A percentile compares a stretch with the other conserved stretches of the same genome.
Evolutionary conservation across 2,888 invertebrate species (phyloP).

Genomic region (Kryphioiulus occultus): DNA sequence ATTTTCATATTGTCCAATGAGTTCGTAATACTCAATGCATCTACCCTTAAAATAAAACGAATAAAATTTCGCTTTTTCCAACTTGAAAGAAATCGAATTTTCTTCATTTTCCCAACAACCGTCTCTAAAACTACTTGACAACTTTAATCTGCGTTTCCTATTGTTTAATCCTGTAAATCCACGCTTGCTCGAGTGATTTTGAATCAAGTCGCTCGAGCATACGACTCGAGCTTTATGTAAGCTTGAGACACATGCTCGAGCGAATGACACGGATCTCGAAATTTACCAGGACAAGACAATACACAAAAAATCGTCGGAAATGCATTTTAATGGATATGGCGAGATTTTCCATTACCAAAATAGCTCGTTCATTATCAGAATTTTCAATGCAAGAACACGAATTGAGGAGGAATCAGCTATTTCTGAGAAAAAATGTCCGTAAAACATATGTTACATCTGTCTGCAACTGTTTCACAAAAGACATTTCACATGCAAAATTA

Average conservation of each 20-base stretch:
- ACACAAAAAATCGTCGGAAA: not conserved
- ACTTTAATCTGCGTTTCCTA: slow-evolving; percentile 16
- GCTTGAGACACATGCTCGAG: slow-evolving; percentile 8
- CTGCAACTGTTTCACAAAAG: no score
- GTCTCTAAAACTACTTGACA: slow-evolving; percentile 25
- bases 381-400: not conserved
- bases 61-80: not conserved
- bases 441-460: no score
- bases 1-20: not conserved
- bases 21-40: not conserved
- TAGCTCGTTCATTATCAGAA: not conserved
- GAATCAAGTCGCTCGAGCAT: slow-evolving; percentile 14
- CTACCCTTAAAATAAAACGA: not conserved
- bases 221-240: slow-evolving; percentile 8
- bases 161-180: slow-evolving; percentile 26
- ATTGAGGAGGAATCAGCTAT: no score
- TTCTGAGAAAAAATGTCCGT: no score
- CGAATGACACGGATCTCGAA: slow-evolving; percentile 14
- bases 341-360: not conserved
- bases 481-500: no score
- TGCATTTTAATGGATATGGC: not conserved
- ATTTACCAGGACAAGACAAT: not conserved
- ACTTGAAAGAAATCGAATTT: slow-evolving; percentile 30
- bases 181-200: slow-evolving; percentile 12
- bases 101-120: not conserved